Percentiles rank a stretch among this genome's conserved stretches.
Evolutionary conservation across 2,888 invertebrate species (phyloP).

Genomic region (Xanthostigma xanthostigma): DNA sequence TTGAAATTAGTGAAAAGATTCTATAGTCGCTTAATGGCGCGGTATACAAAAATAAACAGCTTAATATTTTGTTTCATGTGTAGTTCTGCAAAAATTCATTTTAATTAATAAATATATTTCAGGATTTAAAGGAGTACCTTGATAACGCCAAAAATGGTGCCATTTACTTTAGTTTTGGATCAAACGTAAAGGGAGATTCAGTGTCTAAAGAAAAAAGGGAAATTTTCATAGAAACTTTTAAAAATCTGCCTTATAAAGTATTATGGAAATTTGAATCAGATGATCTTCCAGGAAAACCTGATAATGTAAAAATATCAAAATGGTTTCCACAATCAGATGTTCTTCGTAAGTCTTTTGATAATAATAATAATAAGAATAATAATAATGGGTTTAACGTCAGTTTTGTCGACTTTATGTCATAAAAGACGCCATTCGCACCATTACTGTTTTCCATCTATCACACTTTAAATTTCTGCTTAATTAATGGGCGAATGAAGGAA

Average conservation of each 20-base stretch:
- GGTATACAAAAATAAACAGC: not conserved
- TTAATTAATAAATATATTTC: not conserved
- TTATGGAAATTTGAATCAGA: slow-evolving; percentile 19
- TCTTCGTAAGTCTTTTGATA: slow-evolving; percentile 17
- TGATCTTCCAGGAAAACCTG: slow-evolving; percentile 17
- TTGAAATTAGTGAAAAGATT: not conserved
- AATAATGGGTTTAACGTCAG: too few species aligned
- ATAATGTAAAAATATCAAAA: slow-evolving; percentile 25
- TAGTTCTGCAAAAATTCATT: not conserved
- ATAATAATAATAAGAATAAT: too few species aligned
- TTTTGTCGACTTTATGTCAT: too few species aligned
- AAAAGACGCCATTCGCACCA: too few species aligned
- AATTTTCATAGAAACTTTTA: slow-evolving; percentile 15
- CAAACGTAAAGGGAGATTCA: slow-evolving; percentile 15
- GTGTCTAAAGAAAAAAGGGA: slow-evolving; percentile 13
- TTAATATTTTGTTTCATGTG: not conserved
- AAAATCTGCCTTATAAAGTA: slow-evolving; percentile 15
- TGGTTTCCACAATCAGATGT: slow-evolving; percentile 29
- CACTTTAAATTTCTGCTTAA: too few species aligned
- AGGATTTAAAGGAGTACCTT: slow-evolving; percentile 16
- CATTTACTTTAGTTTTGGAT: slow-evolving; percentile 19
- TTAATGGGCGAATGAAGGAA: too few species aligned
- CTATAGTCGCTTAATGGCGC: not conserved
- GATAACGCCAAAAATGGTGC: slow-evolving; percentile 16
- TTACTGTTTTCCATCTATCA: too few species aligned